phyloP scores from a whole-genome alignment of 2,888 invertebrate genomes.

The Flexamia atlantica region DNA sequence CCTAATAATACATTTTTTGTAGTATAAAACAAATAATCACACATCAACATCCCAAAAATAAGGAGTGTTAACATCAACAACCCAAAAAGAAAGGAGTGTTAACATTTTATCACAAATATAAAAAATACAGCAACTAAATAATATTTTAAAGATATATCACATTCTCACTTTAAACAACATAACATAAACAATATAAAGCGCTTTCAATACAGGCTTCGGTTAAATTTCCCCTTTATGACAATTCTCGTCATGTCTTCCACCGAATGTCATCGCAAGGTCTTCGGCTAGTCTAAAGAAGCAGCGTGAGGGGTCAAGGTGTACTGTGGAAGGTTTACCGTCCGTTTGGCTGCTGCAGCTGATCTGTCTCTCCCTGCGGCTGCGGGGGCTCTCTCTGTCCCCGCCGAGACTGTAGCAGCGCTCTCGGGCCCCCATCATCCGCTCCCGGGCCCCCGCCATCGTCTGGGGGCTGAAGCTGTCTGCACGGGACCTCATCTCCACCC shows the following conservation, averaged over 20 bases:
- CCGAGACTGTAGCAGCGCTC: slow-evolving; percentile 84
- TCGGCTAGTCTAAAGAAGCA: slow-evolving; percentile 21
- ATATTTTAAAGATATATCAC: too few relatives aligned
- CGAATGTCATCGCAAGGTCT: not conserved
- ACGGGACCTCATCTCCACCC: slow-evolving; percentile 71
- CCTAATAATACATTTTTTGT: too few relatives aligned
- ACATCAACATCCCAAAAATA: too few relatives aligned
- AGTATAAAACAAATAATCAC: too few relatives aligned
- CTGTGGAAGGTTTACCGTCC: slow-evolving; percentile 73
- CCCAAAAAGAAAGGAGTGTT: too few relatives aligned
- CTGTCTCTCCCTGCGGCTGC: slow-evolving; percentile 74
- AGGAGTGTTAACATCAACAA: too few relatives aligned
- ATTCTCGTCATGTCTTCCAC: not conserved
- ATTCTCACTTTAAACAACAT: too few relatives aligned
- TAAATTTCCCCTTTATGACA: too few relatives aligned
- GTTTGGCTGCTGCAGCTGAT: slow-evolving; percentile 87
- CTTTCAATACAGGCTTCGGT: too few relatives aligned
- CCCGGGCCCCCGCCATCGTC: slow-evolving; percentile 74
- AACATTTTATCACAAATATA: too few relatives aligned
- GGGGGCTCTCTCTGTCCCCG: slow-evolving; percentile 71
- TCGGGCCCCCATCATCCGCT: slow-evolving; percentile 75
- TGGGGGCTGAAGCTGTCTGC: slow-evolving; percentile 70
- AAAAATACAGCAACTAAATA: too few relatives aligned
- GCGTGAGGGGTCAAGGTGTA: not conserved
- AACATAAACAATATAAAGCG: too few relatives aligned